Conservation (phyloP, 1,140 invertebrate species). For the Pemphigus obesinymphae region DNA sequence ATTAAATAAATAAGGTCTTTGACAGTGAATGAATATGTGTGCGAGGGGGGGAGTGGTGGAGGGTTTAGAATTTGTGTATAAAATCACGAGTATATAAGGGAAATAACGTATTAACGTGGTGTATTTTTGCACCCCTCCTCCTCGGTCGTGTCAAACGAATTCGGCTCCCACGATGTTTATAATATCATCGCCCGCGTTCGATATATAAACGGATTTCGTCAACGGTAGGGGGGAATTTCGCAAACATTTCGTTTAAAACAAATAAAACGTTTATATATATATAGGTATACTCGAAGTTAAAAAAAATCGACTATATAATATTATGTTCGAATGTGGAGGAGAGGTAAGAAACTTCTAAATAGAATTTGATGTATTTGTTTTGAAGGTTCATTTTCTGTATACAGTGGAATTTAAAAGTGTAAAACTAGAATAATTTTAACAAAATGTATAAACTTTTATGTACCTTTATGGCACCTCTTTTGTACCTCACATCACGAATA, state of each 20-base stretch:
- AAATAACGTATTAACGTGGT: not conserved
- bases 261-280: not conserved
- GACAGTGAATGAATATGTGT: not conserved
- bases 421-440: not conserved
- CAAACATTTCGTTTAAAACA: not conserved
- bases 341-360: not conserved
- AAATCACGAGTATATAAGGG: not conserved
- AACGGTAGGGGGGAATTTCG: not conserved
- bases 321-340: too few species aligned
- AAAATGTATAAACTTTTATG: too few species aligned
- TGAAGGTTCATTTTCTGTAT: not conserved
- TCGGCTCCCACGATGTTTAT: not conserved
- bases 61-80: too few species aligned
- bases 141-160: not conserved
- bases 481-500: too few species aligned
- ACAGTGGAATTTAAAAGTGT: not conserved
- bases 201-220: not conserved
- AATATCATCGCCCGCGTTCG: not conserved
- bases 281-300: not conserved
- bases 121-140: not conserved
- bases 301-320: too few species aligned
- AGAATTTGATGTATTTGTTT: not conserved
- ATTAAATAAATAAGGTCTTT: conserved; percentile 10
- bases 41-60: too few species aligned
- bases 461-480: too few species aligned